Conservation (phyloP, 2,888 invertebrate species). For the Drosophila greeni region DNA sequence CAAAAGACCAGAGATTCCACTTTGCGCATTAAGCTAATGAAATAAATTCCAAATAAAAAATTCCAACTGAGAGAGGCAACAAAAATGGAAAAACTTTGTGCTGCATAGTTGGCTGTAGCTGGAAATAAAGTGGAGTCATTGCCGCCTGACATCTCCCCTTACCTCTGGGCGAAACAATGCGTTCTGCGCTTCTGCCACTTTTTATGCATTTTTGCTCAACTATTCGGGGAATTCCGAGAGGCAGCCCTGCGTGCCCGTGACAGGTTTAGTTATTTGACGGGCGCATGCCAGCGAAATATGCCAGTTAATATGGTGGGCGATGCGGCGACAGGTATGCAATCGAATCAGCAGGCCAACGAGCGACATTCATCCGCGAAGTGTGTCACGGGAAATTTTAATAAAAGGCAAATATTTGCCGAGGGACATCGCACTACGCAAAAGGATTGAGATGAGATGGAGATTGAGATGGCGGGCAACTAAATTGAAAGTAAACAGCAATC, state of each 20-base stretch:
- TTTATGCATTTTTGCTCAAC: conserved; percentile 16
- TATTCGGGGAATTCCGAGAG: conserved; percentile 46
- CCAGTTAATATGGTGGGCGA: conserved; percentile 45
- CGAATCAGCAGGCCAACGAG: conserved; percentile 34
- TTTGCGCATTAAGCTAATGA: conserved; percentile 61
- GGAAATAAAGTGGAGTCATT: conserved; percentile 44
- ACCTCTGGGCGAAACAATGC: conserved; percentile 54
- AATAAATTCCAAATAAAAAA: conserved; percentile 53
- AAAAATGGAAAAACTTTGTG: conserved; percentile 36
- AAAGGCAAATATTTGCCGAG: conserved; percentile 62
- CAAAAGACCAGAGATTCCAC: conserved; percentile 41
- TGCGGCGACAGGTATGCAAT: conserved; percentile 43
- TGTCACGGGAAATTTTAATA: conserved; percentile 50
- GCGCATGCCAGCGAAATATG: conserved; percentile 51
- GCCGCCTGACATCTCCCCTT: conserved; percentile 44
- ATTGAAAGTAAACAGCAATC: conserved; percentile 71
- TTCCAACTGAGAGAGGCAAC: conserved; percentile 8
- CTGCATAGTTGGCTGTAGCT: conserved; percentile 31
- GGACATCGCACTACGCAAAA: conserved; percentile 18
- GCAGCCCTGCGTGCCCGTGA: conserved; percentile 27
- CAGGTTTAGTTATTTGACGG: conserved; percentile 67
- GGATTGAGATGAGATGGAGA: conserved; percentile 38
- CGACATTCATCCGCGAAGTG: conserved; percentile 30
- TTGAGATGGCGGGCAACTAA: conserved; percentile 49
- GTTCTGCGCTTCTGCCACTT: conserved; percentile 21